phyloP scores from a whole-genome alignment of 2,888 invertebrate species.

The Caenorhabditis uteleia region DNA sequence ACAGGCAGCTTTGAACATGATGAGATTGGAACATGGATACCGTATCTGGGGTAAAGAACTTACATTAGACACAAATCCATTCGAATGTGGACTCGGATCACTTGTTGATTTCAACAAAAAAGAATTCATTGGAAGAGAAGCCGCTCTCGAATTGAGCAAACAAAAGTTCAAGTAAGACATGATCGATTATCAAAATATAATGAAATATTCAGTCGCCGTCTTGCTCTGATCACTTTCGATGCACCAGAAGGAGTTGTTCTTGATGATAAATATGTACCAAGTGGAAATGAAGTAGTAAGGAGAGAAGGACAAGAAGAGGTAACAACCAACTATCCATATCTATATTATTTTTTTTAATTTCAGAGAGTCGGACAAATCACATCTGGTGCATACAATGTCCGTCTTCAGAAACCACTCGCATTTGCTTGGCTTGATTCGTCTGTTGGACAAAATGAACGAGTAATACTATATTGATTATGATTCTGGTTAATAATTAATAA shows the following conservation, averaged over 20 bases:
- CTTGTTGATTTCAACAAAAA: constrained; percentile 46
- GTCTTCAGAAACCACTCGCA: constrained; percentile 70
- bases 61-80: constrained; percentile 71
- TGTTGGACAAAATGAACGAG: constrained; percentile 41
- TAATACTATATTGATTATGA: constrained; percentile 2
- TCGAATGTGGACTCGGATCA: constrained; percentile 71
- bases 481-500: not conserved
- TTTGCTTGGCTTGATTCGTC: constrained; percentile 71
- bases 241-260: constrained; percentile 37
- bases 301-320: constrained; percentile 62
- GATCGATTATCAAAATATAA: not conserved
- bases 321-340: not conserved
- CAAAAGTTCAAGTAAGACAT: constrained; percentile 42
- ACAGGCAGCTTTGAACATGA: constrained; percentile 70
- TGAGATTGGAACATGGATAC: constrained; percentile 72
- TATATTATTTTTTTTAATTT: constrained; percentile 10
- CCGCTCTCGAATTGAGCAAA: constrained; percentile 70
- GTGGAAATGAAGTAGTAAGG: constrained; percentile 53
- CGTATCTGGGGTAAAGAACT: constrained; percentile 68
- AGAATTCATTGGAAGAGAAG: constrained; percentile 61
- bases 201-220: constrained; percentile 36
- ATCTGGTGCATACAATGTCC: constrained; percentile 71
- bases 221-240: constrained; percentile 50
- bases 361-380: constrained; percentile 72
- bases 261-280: constrained; percentile 37